Conservation (phyloP, 2,113 vertebrate genomes). For the Anguilla japonica region DNA sequence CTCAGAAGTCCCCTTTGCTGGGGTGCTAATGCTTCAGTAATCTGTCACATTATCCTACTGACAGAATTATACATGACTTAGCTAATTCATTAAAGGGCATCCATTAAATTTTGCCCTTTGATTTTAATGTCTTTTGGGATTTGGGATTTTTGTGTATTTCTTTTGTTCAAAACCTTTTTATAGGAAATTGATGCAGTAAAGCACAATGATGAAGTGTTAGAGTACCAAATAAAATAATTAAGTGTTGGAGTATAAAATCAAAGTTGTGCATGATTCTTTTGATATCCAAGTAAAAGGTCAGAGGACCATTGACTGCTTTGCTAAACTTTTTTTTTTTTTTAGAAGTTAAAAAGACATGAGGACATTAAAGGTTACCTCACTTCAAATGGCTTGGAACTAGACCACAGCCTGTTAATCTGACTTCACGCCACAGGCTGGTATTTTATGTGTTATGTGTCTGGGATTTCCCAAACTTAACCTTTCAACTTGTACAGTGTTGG, state of each 20-base stretch:
- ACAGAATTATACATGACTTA: slow-evolving; percentile 41
- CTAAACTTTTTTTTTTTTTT: not conserved
- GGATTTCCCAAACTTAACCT: not conserved
- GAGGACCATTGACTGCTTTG: not conserved
- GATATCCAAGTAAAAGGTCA: slow-evolving; percentile 18
- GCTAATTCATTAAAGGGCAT: slow-evolving; percentile 47
- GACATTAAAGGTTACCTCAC: not conserved
- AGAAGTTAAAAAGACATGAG: not conserved
- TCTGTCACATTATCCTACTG: slow-evolving; percentile 34
- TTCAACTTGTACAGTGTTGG: not conserved
- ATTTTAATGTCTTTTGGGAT: slow-evolving; percentile 54
- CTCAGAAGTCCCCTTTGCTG: not conserved
- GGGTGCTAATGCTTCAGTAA: slow-evolving; percentile 17
- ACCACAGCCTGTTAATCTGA: not conserved
- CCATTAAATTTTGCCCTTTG: slow-evolving; percentile 36
- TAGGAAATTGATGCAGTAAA: slow-evolving; percentile 35
- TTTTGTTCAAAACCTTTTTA: slow-evolving; percentile 20
- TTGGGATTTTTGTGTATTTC: slow-evolving; percentile 43
- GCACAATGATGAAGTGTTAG: not conserved
- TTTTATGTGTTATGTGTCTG: not conserved
- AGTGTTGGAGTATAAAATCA: slow-evolving; percentile 45
- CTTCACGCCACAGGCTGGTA: not conserved
- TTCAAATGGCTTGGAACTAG: not conserved
- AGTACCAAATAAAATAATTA: slow-evolving; percentile 38
- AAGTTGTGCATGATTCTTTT: slow-evolving; percentile 41